A percentile compares a stretch with the other conserved stretches of the same genome.
phyloP scores from a whole-genome alignment of 1,140 invertebrate genomes.

The Mesaphorura yosii region DNA sequence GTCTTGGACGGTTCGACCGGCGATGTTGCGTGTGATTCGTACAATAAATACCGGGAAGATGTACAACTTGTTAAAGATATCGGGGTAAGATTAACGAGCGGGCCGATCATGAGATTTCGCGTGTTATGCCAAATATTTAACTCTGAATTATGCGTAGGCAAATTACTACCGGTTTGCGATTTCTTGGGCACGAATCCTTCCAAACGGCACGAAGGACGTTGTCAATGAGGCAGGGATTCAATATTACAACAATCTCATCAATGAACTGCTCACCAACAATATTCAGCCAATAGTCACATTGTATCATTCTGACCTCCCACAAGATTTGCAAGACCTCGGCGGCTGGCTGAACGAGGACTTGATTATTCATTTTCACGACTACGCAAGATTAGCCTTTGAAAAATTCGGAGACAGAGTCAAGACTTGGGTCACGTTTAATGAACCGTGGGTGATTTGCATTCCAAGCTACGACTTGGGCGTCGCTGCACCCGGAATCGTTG shows the following conservation, averaged over 20 bases:
- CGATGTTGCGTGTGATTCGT: constrained; percentile 40
- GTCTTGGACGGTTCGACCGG: constrained; percentile 35
- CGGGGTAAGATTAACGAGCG: constrained; percentile 33
- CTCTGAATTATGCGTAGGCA: constrained; percentile 42
- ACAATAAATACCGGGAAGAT: constrained; percentile 39
- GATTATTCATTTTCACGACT: constrained; percentile 35
- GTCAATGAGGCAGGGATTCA: constrained; percentile 50
- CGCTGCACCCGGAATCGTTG: constrained; percentile 19
- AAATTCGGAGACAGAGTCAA: constrained; percentile 38
- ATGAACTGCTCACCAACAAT: constrained; percentile 45
- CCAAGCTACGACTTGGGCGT: constrained; percentile 40
- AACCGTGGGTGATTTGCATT: constrained; percentile 34
- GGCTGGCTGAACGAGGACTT: constrained; percentile 38
- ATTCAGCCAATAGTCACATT: constrained; percentile 49
- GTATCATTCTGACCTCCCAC: constrained; percentile 40
- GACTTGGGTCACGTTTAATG: constrained; percentile 41
- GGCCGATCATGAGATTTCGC: not conserved
- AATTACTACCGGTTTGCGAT: constrained; percentile 58
- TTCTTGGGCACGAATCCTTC: constrained; percentile 54
- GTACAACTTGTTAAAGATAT: constrained; percentile 36
- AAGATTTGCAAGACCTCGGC: constrained; percentile 43
- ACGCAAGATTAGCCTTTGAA: constrained; percentile 36
- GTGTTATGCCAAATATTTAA: constrained; percentile 32
- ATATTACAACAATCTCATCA: constrained; percentile 53
- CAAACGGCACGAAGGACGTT: constrained; percentile 46